Evolutionary conservation across 2,888 invertebrate species (phyloP).

Genomic region (Sesia bembeciformis): DNA sequence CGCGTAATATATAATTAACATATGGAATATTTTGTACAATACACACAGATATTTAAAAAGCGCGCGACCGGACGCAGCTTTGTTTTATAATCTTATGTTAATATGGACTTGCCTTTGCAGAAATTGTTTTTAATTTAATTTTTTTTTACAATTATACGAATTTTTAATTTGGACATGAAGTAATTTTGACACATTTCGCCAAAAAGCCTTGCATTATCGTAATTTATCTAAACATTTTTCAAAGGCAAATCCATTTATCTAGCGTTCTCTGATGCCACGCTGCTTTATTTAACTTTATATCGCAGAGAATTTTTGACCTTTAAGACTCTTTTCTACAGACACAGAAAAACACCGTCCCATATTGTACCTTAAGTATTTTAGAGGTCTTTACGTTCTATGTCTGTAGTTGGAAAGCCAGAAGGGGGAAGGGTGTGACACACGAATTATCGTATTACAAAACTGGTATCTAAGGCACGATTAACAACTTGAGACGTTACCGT

Average conservation of each 20-base stretch:
- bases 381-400: not conserved
- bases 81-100: not conserved
- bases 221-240: not conserved
- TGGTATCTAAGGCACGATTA: constrained; percentile 55
- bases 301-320: too few species aligned
- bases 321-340: too few species aligned
- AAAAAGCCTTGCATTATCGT: too few species aligned
- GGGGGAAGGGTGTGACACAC: constrained; percentile 27
- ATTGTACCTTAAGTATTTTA: too few species aligned
- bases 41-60: constrained; percentile 18
- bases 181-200: too few species aligned
- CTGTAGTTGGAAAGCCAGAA: not conserved
- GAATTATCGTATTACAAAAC: constrained; percentile 19
- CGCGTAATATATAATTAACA: constrained; percentile 21
- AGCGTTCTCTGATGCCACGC: constrained; percentile 2
- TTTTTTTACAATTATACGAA: too few species aligned
- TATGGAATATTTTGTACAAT: constrained; percentile 43
- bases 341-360: too few species aligned
- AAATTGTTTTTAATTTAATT: too few species aligned
- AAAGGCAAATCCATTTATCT: constrained; percentile 6
- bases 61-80: constrained; percentile 10
- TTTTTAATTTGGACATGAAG: too few species aligned
- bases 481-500: constrained; percentile 30
- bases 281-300: not conserved
- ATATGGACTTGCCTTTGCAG: too few species aligned